These are phyloP conservation scores for Sarcophaga subvicina DNA, from an alignment of 2,888 invertebrate species.

Conservation along the genomic window DNA sequence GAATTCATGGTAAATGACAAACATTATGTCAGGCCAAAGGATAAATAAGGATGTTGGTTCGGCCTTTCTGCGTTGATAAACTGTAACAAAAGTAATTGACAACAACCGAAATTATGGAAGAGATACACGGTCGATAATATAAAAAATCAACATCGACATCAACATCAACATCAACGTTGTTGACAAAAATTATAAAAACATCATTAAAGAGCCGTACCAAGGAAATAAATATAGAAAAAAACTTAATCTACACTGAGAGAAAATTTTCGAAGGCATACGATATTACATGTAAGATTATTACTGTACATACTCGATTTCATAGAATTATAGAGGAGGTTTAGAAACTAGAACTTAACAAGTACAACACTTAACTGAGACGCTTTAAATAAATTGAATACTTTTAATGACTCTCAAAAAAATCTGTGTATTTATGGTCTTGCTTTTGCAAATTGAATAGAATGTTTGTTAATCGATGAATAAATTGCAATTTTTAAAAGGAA, in stretches of 20 bases:
- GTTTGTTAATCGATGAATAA: too few relatives aligned
- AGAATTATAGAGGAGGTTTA: too few relatives aligned
- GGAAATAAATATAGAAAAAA: background rate
- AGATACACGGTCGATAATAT: slow-evolving; percentile 44
- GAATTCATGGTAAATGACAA: slow-evolving; percentile 60
- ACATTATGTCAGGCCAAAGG: slow-evolving; percentile 45
- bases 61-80: slow-evolving; percentile 39
- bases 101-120: slow-evolving; percentile 51
- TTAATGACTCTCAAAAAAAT: too few relatives aligned
- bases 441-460: too few relatives aligned
- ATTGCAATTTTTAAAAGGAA: background rate
- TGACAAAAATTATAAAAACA: slow-evolving; percentile 66
- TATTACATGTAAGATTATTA: too few relatives aligned
- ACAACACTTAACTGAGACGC: too few relatives aligned
- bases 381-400: too few relatives aligned
- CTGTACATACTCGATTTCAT: too few relatives aligned
- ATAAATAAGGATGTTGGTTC: slow-evolving; percentile 49
- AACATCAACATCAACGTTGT: slow-evolving; percentile 33
- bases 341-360: too few relatives aligned
- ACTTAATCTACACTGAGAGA: slow-evolving; percentile 47
- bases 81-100: slow-evolving; percentile 64
- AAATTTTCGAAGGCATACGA: background rate
- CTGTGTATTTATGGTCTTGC: too few relatives aligned
- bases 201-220: slow-evolving; percentile 61
- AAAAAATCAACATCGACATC: slow-evolving; percentile 50